Evolutionary conservation across 2,113 vertebrate genomes (phyloP), one percentile per base, ranked within the genome.

Genomic region (Thymallus thymallus): DNA sequence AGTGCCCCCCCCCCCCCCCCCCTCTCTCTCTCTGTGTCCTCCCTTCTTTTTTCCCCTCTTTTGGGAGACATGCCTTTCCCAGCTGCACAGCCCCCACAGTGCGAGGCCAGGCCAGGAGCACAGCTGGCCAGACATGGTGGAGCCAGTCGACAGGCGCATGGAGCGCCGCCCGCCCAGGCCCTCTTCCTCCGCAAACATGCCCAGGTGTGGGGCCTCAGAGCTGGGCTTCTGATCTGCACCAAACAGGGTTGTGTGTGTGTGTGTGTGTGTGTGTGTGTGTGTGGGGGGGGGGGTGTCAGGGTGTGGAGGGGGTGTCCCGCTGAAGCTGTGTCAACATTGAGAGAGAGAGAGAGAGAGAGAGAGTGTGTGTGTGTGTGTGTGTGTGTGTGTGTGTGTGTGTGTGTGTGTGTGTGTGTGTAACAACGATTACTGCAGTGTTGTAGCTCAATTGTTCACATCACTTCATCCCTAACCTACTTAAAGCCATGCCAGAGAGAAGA

Each of bases 81-180:
- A 90, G 93, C 95, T 94, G 91, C 93, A 93, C 88, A 93, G 94
- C 92, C 93, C 95, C 95, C 89, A 89, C n/a, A 14, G 94, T 82
- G 88, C 48, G 93, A 91, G 90, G 90, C 91, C 88, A 94, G 94
- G 93, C 92, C 92, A 92, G 89, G 91, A 93, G 91, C 94, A 94
- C 93, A 83, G 94, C 84, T 80, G 92, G 90, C 93, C 95, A 96
- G 95, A 96, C 96, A 95, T 92, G 74, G 91, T 72, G 95, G 96
- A 97, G 96, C 96, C 95, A 91, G 95, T 94, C 92, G 92, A 91
- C 92, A 93, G 93, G 92, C 92, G 89, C 91, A 91, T 92, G 92
- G 91, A 93, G 91, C 85, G 90, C 88, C 87, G 88, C 89, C 92
- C 91, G 90, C 91, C 76, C 78, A 88, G 90, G 91, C 91, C 86